These are phyloP conservation scores for Notolabrus celidotus DNA, from an alignment of 2,797 vertebrate species.

Conservation along the genomic window DNA sequence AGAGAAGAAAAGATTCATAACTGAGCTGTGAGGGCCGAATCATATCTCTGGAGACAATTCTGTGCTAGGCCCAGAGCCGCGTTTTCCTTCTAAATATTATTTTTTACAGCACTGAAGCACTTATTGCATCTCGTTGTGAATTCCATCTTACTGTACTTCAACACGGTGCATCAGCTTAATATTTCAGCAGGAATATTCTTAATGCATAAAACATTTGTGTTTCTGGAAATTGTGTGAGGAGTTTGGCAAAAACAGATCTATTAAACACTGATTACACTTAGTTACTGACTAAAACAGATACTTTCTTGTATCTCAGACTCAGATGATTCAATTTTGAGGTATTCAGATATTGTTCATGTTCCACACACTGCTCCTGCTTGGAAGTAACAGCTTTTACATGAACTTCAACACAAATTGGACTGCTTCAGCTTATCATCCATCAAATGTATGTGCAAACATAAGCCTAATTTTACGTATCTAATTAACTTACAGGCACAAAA, in stretches of 20 bases:
- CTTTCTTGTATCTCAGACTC: background rate
- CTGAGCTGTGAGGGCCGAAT: background rate
- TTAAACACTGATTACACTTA: background rate
- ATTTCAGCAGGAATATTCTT: background rate
- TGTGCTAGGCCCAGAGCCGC: background rate
- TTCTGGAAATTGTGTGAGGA: background rate
- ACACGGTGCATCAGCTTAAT: background rate
- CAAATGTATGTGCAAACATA: background rate
- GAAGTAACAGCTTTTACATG: too few relatives aligned
- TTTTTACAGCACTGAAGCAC: background rate
- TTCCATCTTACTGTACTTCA: background rate
- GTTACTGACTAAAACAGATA: too few relatives aligned
- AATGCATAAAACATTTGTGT: background rate
- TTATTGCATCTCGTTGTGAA: slow-evolving; percentile 2
- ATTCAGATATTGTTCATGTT: background rate
- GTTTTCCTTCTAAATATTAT: background rate
- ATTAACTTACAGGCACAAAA: background rate
- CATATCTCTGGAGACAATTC: slow-evolving; percentile 1
- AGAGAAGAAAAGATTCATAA: background rate
- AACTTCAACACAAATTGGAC: background rate
- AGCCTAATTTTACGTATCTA: background rate
- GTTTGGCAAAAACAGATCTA: background rate
- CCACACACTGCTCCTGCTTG: background rate
- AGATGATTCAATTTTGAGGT: background rate
- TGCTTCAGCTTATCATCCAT: background rate